Percentiles rank a stretch among this genome's conserved stretches.
phyloP scores from a whole-genome alignment of 2,888 invertebrate genomes.

The Nemapogon koenigi region DNA sequence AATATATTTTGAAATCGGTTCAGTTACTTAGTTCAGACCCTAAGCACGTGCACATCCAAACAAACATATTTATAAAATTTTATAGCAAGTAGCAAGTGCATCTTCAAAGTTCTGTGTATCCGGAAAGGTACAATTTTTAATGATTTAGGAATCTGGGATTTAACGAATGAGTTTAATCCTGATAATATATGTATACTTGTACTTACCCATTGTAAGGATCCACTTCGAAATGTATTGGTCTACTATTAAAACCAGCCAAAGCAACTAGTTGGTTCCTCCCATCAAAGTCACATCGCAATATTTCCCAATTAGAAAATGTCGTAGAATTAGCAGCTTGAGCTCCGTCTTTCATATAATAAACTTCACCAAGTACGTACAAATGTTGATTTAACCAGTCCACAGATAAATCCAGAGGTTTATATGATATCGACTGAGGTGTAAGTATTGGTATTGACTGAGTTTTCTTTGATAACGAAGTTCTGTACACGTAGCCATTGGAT shows the following conservation, averaged over 20 bases:
- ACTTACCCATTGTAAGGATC: constrained; percentile 90
- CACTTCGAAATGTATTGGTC: constrained; percentile 83
- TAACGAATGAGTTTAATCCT: too few species aligned
- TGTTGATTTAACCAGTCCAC: constrained; percentile 91
- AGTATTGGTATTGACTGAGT: constrained; percentile 55
- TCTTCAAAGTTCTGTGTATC: too few species aligned
- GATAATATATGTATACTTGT: too few species aligned
- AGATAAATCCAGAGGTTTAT: constrained; percentile 74
- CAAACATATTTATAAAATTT: too few species aligned
- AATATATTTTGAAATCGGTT: too few species aligned
- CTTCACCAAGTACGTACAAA: constrained; percentile 82
- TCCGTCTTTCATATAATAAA: constrained; percentile 51
- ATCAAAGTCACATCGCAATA: constrained; percentile 77
- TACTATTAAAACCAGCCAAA: constrained; percentile 70
- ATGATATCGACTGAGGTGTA: constrained; percentile 63
- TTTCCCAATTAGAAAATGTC: constrained; percentile 67
- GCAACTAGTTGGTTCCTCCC: constrained; percentile 75
- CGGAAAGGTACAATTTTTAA: too few species aligned
- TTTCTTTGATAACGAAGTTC: constrained; percentile 54
- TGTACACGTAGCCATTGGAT: constrained; percentile 69
- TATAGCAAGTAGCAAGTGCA: too few species aligned
- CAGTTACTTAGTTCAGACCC: too few species aligned
- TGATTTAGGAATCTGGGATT: too few species aligned
- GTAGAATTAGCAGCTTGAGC: constrained; percentile 28
- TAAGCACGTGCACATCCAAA: too few species aligned